Evolutionary conservation across 2,113 vertebrate genomes (phyloP).

Genomic region (Rattus norvegicus): DNA sequence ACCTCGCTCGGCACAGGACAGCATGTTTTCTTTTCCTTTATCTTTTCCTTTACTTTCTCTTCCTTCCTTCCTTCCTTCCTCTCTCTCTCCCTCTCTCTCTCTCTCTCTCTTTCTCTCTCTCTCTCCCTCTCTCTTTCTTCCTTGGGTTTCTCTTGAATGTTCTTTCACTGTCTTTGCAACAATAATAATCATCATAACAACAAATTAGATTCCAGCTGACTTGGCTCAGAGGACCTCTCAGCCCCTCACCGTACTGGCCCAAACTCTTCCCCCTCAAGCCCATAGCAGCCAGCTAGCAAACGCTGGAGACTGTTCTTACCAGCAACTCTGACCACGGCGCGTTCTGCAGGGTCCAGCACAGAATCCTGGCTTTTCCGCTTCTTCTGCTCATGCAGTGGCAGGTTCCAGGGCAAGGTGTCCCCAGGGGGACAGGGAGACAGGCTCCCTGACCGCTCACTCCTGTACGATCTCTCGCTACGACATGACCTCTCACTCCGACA

Average conservation of each 20-base stretch:
- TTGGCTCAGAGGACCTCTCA: neutral
- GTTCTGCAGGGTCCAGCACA: conserved; percentile 97
- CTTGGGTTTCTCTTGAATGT: neutral
- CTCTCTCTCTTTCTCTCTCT: neutral
- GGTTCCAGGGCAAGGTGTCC: conserved; percentile 98
- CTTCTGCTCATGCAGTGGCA: conserved; percentile 96
- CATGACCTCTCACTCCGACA: conserved; percentile 94
- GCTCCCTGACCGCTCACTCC: conserved; percentile 96
- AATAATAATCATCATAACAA: neutral
- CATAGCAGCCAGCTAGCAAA: neutral
- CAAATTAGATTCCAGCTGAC: neutral
- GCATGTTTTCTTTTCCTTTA: neutral
- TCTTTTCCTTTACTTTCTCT: too few relatives aligned
- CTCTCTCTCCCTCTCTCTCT: too few relatives aligned
- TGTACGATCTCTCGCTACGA: conserved; percentile 95
- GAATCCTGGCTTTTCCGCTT: conserved; percentile 98
- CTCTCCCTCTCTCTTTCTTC: neutral
- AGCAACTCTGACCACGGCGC: conserved; percentile 97
- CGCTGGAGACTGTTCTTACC: conserved; percentile 87
- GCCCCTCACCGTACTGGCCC: neutral
- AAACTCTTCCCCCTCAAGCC: neutral
- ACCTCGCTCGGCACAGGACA: neutral
- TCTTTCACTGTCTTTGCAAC: conserved; percentile 5
- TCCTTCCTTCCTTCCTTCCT: neutral
- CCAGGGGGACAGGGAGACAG: conserved; percentile 94